Evolutionary conservation across 2,888 invertebrate species (phyloP), one percentile per base, ranked within the genome.

Genomic region (Ferdinandea cuprea): DNA sequence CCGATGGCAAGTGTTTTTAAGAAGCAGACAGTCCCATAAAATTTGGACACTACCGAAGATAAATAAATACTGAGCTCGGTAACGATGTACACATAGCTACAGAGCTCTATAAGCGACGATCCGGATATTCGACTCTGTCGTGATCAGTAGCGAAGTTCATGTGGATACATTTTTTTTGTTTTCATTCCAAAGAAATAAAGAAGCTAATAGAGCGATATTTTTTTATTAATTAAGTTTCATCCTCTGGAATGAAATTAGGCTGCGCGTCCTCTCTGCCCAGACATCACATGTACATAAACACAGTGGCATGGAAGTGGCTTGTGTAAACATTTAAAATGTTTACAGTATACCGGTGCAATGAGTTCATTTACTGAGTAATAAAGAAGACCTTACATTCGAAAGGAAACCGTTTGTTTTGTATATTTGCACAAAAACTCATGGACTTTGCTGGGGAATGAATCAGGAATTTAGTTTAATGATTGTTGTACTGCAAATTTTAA

Each of bases 311-410:
- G 50, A 35, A 48, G 46, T n/a, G n/a, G 52, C 50, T 66, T 66
- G 19, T 54, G 65, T 66, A 66, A 66, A 66, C 42, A 66, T 13
- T 52, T 52, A n/a, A 42, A 52, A 52, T 52, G 52, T 66, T 52
- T 30, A 66, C 42, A 40, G 42, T 28, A 30, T 50, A 15, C 30
- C 42, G 13, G 13, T 66, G 65, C 52, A 66, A 32, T 54, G 65
- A 52, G 42, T 42, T 52, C 30, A 52, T 52, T 52, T 65, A 28
- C 17, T 40, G 28, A 13, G 0, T 28, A 7, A 58, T 30, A 19
- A 42, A 17, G 7, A 15, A 28, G 25, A 28, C 15, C 17, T 15
- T 54, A 6, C 54, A n/a, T 15, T 52, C 9, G 30, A 30, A 15
- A 21, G 8, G 21, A 56, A 19, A 9, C 13, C 9, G 1, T 21